phyloP scores from a whole-genome alignment of 30 jellyfish, hydroid and myxozoan genomes.

The Morbakka virulenta region DNA sequence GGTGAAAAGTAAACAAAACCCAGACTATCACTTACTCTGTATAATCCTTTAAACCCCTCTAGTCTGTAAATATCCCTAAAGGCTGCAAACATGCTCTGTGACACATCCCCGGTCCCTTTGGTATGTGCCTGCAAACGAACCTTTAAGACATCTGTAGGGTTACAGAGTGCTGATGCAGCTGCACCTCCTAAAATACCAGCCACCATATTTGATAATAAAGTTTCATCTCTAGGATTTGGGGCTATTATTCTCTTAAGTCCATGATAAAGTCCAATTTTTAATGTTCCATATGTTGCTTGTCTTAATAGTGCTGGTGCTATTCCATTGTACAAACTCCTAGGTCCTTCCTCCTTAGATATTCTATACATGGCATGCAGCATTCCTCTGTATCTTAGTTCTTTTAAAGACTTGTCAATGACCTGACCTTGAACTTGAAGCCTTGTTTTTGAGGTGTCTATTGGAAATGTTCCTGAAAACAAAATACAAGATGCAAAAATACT shows the following conservation, averaged over 20 bases:
- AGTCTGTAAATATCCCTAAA: conserved; percentile 67
- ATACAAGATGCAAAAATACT: background rate
- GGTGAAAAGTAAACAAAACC: background rate
- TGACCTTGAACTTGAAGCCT: conserved; percentile 98
- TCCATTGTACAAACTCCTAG: conserved; percentile 74
- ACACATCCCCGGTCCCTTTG: conserved; percentile 36
- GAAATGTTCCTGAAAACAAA: conserved; percentile 77
- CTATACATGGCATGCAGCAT: conserved; percentile 91
- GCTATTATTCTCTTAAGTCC: conserved; percentile 61
- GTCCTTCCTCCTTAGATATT: conserved; percentile 83
- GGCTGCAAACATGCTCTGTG: conserved; percentile 43
- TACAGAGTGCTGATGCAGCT: conserved; percentile 76
- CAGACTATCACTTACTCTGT: conserved; percentile 58
- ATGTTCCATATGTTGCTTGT: conserved; percentile 97
- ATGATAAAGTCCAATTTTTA: conserved; percentile 92
- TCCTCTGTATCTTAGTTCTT: conserved; percentile 81
- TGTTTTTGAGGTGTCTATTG: conserved; percentile 92
- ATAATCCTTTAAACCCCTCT: conserved; percentile 87
- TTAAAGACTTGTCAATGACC: conserved; percentile 54
- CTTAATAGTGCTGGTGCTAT: conserved; percentile 87
- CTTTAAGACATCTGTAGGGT: conserved; percentile 95
- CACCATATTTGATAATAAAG: conserved; percentile 58
- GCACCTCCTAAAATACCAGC: conserved; percentile 95
- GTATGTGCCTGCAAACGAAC: conserved; percentile 92
- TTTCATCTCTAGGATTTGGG: conserved; percentile 76